A percentile compares a stretch with the other conserved stretches of the same genome.
Conservation (phyloP, 2,797 vertebrate species). For the Hippoglossus hippoglossus region DNA sequence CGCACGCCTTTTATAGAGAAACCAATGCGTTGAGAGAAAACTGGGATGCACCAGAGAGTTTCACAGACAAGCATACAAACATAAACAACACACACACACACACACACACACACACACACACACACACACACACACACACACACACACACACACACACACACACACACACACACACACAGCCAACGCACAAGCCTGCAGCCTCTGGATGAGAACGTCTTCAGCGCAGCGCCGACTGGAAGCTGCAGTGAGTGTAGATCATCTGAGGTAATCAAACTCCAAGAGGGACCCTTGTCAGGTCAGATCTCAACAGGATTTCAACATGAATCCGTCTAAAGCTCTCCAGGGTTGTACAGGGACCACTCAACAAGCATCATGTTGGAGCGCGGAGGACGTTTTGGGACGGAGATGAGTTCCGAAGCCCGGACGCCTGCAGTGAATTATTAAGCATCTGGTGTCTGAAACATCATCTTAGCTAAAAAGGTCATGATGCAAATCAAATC, state of each 20-base stretch:
- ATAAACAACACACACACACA: conserved; percentile 21
- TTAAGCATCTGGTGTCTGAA: conserved; percentile 56
- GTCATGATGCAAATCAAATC: conserved; percentile 54
- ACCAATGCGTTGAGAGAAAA: conserved; percentile 37
- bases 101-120: conserved; percentile 6
- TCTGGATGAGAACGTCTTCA: conserved; percentile 21
- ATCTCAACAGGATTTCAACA: conserved; percentile 68
- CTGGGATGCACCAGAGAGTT: conserved; percentile 26
- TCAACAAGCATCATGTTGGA: conserved; percentile 35
- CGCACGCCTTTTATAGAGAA: conserved; percentile 58
- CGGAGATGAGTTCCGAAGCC: conserved; percentile 43
- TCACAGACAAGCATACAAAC: conserved; percentile 24
- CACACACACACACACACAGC: conserved; percentile 10
- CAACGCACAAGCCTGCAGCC: background rate
- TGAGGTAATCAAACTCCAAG: conserved; percentile 66
- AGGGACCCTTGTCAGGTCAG: conserved; percentile 67
- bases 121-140: conserved; percentile 7
- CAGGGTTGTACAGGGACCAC: conserved; percentile 45
- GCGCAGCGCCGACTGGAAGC: conserved; percentile 23
- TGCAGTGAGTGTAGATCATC: conserved; percentile 43
- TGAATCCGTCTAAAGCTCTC: conserved; percentile 47
- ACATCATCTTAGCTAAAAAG: conserved; percentile 57
- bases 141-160: conserved; percentile 6
- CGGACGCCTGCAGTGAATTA: conserved; percentile 45
- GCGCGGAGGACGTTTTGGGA: conserved; percentile 38